A percentile compares a stretch with the other conserved stretches of the same genome.
phyloP scores from a whole-genome alignment of 2,888 invertebrate genomes.

The Leucania comma region DNA sequence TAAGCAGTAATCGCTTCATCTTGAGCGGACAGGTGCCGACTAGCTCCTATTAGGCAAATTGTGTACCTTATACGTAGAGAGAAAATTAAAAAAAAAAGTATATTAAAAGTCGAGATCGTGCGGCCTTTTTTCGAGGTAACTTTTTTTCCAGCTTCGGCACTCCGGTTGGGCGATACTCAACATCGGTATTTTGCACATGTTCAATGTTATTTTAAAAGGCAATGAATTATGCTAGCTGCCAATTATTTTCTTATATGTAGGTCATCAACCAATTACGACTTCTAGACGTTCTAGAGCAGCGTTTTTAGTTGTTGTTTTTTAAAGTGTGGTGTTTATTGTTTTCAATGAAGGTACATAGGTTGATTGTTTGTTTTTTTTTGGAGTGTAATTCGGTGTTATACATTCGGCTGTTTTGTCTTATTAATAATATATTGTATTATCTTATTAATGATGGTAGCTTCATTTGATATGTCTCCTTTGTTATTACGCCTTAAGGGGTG shows the following conservation, averaged over 20 bases:
- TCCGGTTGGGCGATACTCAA: conserved; percentile 49
- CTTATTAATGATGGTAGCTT: conserved; percentile 11
- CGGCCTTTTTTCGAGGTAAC: conserved; percentile 43
- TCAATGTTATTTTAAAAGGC: conserved; percentile 64
- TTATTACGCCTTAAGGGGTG: background rate
- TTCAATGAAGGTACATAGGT: background rate
- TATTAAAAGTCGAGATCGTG: conserved; percentile 42
- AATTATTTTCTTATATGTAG: conserved; percentile 63
- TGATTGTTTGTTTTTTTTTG: conserved; percentile 8
- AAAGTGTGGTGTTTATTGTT: conserved; percentile 33
- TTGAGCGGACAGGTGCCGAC: conserved; percentile 71
- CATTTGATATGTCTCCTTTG: conserved; percentile 3
- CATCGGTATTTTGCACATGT: conserved; percentile 73
- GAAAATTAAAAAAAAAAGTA: conserved; percentile 57
- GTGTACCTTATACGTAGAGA: conserved; percentile 64
- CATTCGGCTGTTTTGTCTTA: conserved; percentile 33
- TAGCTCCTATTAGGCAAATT: conserved; percentile 73
- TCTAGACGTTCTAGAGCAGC: conserved; percentile 29
- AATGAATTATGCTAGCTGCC: conserved; percentile 64
- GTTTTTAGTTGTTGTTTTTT: conserved; percentile 29
- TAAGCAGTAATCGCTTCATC: conserved; percentile 78
- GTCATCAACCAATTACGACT: conserved; percentile 60
- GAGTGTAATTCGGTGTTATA: conserved; percentile 29
- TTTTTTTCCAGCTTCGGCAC: conserved; percentile 49
- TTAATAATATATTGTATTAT: conserved; percentile 34